These are phyloP conservation scores for Pterobdella sp. DNA, from an alignment of 2,888 invertebrate species.

Conservation along the genomic window DNA sequence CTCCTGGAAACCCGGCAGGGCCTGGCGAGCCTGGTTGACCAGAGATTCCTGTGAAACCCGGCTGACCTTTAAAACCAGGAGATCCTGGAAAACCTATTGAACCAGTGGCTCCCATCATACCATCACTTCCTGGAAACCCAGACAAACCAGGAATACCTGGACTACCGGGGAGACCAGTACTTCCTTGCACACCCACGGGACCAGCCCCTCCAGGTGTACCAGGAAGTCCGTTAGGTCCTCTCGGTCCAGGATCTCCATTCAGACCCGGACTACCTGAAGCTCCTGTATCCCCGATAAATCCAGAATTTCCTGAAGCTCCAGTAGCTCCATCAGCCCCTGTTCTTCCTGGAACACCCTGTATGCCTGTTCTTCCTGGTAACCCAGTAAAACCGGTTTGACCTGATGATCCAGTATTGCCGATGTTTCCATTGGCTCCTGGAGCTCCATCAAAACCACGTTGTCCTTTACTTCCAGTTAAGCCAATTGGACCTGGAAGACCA, in stretches of 20 bases:
- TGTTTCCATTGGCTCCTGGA: constrained; percentile 1
- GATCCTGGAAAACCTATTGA: constrained; percentile 1
- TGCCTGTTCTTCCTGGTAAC: constrained; percentile 25
- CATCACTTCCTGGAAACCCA: constrained; percentile 30
- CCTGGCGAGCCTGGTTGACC: constrained; percentile 19
- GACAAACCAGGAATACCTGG: constrained; percentile 28
- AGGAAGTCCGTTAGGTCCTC: constrained; percentile 29
- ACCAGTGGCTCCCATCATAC: constrained; percentile 19
- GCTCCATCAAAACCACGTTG: constrained; percentile 23
- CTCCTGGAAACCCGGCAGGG: constrained; percentile 24
- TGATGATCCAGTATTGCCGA: not conserved
- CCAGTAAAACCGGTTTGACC: constrained; percentile 18
- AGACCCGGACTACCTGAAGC: constrained; percentile 14
- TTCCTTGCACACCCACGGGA: constrained; percentile 28
- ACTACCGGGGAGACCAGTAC: constrained; percentile 24
- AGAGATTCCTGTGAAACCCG: constrained; percentile 13
- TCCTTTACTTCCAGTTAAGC: constrained; percentile 36
- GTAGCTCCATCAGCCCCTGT: constrained; percentile 31
- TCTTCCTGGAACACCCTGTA: constrained; percentile 24
- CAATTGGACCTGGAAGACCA: constrained; percentile 31
- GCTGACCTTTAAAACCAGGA: constrained; percentile 20
- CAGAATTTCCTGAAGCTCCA: constrained; percentile 28
- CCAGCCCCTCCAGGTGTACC: constrained; percentile 29
- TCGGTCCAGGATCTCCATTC: constrained; percentile 30
- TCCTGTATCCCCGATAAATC: constrained; percentile 30